Evolutionary conservation across 1,140 invertebrate genomes (phyloP).

Genomic region (Zaprionus kolodkinae): DNA sequence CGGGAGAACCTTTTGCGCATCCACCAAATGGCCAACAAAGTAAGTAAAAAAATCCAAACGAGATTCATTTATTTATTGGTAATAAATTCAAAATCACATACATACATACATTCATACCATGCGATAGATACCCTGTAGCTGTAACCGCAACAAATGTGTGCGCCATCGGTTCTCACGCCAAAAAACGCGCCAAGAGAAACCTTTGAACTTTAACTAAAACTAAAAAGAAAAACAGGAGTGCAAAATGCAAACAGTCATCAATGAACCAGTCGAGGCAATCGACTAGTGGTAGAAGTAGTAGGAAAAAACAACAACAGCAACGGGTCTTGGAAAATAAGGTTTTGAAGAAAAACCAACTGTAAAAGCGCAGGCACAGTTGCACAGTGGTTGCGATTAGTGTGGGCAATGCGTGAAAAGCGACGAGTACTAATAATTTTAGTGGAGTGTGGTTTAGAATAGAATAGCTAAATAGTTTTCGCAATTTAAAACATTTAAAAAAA

Average conservation of each 20-base stretch:
- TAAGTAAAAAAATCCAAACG: constrained; percentile 29
- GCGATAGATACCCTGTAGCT: constrained; percentile 17
- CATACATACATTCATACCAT: neutral
- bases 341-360: constrained; percentile 71
- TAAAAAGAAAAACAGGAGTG: constrained; percentile 67
- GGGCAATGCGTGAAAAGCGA: neutral
- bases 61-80: constrained; percentile 23
- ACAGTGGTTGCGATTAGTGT: constrained; percentile 47
- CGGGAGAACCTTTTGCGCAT: constrained; percentile 56
- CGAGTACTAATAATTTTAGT: neutral
- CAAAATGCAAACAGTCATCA: constrained; percentile 79
- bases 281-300: constrained; percentile 46
- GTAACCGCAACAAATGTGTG: constrained; percentile 41
- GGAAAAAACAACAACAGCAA: constrained; percentile 42
- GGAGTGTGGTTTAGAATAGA: no score
- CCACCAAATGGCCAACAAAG: constrained; percentile 76
- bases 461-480: no score
- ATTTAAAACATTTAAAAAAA: no score
- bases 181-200: constrained; percentile 39
- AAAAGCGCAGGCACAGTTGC: constrained; percentile 42
- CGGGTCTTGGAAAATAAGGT: constrained; percentile 45
- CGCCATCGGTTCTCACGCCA: constrained; percentile 69
- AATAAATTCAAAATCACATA: constrained; percentile 28
- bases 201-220: constrained; percentile 66
- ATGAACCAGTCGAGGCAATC: constrained; percentile 50